These are phyloP conservation scores for Limnephilus rhombicus DNA, from an alignment of 2,888 invertebrate genomes.

Conservation along the genomic window DNA sequence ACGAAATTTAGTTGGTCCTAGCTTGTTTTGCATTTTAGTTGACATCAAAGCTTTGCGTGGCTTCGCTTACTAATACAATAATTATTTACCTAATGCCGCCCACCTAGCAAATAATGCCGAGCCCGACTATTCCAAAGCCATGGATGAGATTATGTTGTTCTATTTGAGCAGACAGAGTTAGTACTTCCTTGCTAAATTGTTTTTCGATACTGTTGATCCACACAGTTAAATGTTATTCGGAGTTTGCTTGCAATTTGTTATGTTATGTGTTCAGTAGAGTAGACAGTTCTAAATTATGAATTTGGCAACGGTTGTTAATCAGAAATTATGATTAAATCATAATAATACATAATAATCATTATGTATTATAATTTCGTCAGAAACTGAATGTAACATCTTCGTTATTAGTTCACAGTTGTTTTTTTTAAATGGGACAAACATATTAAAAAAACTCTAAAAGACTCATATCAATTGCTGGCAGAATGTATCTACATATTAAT, in stretches of 20 bases:
- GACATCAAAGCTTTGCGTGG: not conserved
- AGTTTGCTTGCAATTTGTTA: not conserved
- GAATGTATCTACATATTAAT: no score
- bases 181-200: not conserved
- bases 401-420: no score
- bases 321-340: no score
- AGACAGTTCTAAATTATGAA: no score
- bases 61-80: not conserved
- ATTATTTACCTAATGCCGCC: not conserved
- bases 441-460: no score
- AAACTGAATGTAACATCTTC: no score
- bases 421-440: no score
- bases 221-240: not conserved
- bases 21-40: not conserved
- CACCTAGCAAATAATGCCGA: not conserved
- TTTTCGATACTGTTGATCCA: not conserved
- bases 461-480: no score
- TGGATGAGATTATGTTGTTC: not conserved
- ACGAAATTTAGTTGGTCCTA: not conserved
- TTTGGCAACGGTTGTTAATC: no score
- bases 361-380: no score
- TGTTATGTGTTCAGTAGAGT: no score
- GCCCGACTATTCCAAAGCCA: not conserved
- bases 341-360: no score
- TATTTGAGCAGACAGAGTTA: not conserved